phyloP scores from a whole-genome alignment of 2,888 invertebrate genomes.

The Tuta absoluta region DNA sequence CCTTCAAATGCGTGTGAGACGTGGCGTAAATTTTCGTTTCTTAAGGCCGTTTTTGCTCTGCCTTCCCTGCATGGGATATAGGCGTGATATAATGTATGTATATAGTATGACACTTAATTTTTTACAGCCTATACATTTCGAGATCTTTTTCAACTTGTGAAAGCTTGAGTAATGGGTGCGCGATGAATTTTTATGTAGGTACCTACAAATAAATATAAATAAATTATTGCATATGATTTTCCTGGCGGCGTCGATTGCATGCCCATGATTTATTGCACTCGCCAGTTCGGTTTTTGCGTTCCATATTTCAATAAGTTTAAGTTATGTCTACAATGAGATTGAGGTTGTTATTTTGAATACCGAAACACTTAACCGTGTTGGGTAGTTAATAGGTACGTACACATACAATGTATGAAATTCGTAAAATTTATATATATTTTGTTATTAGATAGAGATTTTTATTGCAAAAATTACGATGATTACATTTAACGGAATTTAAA shows the following conservation, averaged over 20 bases:
- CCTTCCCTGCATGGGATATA: too few relatives aligned
- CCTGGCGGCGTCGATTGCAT: slow-evolving; percentile 24
- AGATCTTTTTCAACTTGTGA: not conserved
- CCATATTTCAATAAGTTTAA: slow-evolving; percentile 41
- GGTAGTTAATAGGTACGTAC: not conserved
- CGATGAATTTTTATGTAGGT: slow-evolving; percentile 25
- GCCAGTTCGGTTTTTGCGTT: slow-evolving; percentile 53
- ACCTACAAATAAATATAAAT: slow-evolving; percentile 18
- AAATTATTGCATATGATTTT: slow-evolving; percentile 27
- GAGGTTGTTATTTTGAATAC: not conserved
- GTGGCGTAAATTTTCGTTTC: too few relatives aligned
- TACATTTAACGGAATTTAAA: too few relatives aligned
- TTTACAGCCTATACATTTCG: too few relatives aligned
- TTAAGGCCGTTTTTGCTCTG: too few relatives aligned
- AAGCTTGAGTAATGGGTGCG: slow-evolving; percentile 24
- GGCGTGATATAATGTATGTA: too few relatives aligned
- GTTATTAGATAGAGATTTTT: too few relatives aligned
- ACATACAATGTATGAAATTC: too few relatives aligned
- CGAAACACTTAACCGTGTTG: not conserved
- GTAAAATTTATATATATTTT: too few relatives aligned
- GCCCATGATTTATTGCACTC: slow-evolving; percentile 14
- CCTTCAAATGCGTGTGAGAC: too few relatives aligned
- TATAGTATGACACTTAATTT: too few relatives aligned
- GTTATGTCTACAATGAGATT: not conserved
- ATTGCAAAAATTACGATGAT: too few relatives aligned